Conservation (phyloP, 2,888 invertebrate species). For the Morpho helenor region DNA sequence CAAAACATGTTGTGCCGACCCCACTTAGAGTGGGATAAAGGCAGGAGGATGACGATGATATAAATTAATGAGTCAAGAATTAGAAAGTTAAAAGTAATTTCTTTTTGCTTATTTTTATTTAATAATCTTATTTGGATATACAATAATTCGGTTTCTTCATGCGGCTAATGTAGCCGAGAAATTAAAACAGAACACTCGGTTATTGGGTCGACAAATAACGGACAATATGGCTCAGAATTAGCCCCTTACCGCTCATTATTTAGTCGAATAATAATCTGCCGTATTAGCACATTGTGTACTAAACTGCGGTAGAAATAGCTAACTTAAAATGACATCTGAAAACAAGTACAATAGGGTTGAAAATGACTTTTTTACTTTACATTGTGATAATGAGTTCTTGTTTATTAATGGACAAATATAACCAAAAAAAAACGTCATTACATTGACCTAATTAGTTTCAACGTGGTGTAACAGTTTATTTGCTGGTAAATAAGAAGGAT, state of each 20-base stretch:
- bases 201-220: slow-evolving; percentile 1
- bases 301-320: background rate
- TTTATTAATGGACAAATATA: too few species aligned
- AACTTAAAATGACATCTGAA: background rate
- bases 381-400: too few species aligned
- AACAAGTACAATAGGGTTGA: background rate
- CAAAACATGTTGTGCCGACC: too few species aligned
- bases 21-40: too few species aligned
- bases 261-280: slow-evolving; percentile 43
- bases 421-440: too few species aligned
- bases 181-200: slow-evolving; percentile 7
- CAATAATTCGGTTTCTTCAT: slow-evolving; percentile 1
- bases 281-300: slow-evolving; percentile 38
- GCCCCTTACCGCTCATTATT: slow-evolving; percentile 42
- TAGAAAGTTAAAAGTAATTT: too few species aligned
- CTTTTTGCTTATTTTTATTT: background rate
- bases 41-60: too few species aligned
- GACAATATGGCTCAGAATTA: slow-evolving; percentile 14
- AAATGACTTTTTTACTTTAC: background rate
- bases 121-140: slow-evolving; percentile 4
- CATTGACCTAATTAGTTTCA: too few species aligned
- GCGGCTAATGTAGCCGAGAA: slow-evolving; percentile 1
- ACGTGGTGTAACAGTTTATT: too few species aligned
- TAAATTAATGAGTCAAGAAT: too few species aligned
- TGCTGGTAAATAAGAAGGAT: too few species aligned